These are phyloP conservation scores for Synergus itoensis DNA, from an alignment of 2,888 invertebrate genomes.

Conservation along the genomic window DNA sequence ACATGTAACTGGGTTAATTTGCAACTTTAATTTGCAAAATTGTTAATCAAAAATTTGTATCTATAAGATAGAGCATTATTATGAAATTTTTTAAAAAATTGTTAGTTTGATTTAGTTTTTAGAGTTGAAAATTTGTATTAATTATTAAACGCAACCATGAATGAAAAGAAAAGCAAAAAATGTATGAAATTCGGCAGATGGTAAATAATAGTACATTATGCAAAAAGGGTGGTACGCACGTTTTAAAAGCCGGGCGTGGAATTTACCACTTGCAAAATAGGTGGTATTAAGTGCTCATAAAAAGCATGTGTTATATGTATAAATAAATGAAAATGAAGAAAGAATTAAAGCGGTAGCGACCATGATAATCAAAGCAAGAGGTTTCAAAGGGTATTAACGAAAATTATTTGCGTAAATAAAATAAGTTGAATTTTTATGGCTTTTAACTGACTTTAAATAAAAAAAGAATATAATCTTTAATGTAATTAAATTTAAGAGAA, in stretches of 20 bases:
- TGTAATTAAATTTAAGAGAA: too few species aligned
- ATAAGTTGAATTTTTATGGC: too few species aligned
- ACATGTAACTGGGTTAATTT: background rate
- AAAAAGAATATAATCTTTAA: too few species aligned
- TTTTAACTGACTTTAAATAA: too few species aligned
- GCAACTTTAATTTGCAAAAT: background rate
- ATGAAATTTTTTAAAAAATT: background rate
- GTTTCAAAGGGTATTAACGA: background rate
- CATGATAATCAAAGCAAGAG: slow-evolving; percentile 25
- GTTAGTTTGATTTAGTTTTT: background rate
- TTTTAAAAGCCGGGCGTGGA: too few species aligned
- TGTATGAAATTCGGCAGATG: background rate
- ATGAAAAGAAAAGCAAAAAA: background rate
- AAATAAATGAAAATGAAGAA: background rate
- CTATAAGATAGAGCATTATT: background rate
- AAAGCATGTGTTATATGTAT: too few species aligned
- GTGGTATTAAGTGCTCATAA: too few species aligned
- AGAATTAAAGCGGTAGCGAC: slow-evolving; percentile 26
- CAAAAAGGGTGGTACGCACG: too few species aligned
- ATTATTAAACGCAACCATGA: too few species aligned
- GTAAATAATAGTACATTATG: background rate
- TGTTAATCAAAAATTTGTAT: background rate
- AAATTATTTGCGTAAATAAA: background rate
- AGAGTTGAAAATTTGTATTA: background rate
- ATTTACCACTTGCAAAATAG: too few species aligned